A percentile compares a stretch with the other conserved stretches of the same genome.
phyloP scores from a whole-genome alignment of 1,140 invertebrate species.

The Camponotus pennsylvanicus region DNA sequence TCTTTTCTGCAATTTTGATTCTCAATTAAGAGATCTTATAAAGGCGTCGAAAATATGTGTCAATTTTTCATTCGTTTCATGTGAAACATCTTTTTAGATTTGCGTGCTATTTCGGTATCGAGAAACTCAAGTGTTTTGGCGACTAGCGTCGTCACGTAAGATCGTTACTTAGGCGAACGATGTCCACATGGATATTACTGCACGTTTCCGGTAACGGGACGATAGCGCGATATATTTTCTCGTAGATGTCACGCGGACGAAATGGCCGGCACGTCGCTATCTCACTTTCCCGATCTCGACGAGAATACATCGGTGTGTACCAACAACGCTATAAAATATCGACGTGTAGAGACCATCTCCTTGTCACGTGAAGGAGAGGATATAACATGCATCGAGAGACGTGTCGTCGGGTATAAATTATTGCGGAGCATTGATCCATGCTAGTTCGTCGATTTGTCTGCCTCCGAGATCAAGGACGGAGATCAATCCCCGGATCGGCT shows the following conservation, averaged over 20 bases:
- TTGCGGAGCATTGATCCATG: constrained; percentile 8
- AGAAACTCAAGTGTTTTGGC: constrained; percentile 1
- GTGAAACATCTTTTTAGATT: constrained; percentile 1
- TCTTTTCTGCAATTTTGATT: background rate
- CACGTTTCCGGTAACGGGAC: constrained; percentile 45
- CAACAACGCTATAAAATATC: constrained; percentile 47
- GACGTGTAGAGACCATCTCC: background rate
- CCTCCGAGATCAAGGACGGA: background rate
- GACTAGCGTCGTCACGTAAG: constrained; percentile 47
- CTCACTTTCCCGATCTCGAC: constrained; percentile 27
- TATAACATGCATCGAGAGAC: background rate
- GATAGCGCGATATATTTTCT: constrained; percentile 44
- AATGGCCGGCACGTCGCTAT: constrained; percentile 35
- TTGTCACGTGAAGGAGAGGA: constrained; percentile 6
- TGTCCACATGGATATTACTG: constrained; percentile 45
- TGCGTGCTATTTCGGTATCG: background rate
- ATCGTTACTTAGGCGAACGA: constrained; percentile 39
- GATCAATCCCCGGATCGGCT: background rate
- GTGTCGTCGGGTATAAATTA: constrained; percentile 29
- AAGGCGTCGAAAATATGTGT: background rate
- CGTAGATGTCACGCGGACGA: constrained; percentile 33
- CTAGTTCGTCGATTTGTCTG: constrained; percentile 29
- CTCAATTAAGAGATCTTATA: background rate
- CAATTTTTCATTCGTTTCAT: background rate
- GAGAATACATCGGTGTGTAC: constrained; percentile 31